Percentiles rank a stretch among this genome's conserved stretches.
phyloP scores from a whole-genome alignment of 1,140 invertebrate species.

The Brachionus sp. region DNA sequence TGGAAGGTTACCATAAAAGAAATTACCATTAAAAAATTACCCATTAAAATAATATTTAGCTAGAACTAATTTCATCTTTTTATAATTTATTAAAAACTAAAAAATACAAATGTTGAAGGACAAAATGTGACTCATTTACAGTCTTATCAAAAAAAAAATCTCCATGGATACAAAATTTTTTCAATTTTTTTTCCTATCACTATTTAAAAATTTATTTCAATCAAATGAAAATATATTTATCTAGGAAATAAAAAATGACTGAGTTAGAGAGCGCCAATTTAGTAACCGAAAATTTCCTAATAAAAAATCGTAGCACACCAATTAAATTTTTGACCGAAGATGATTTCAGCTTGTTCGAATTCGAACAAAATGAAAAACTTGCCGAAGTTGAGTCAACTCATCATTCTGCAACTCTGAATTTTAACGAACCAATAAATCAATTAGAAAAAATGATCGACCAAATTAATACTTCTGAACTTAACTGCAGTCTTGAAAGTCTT shows the following conservation, averaged over 20 bases:
- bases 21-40: too few species aligned
- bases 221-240: not conserved
- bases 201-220: not conserved
- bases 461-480: not conserved
- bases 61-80: too few species aligned
- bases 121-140: not conserved
- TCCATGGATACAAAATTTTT: conserved; percentile 3
- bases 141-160: not conserved
- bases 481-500: not conserved
- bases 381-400: not conserved
- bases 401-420: not conserved
- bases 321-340: conserved; percentile 1
- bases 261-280: not conserved
- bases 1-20: too few species aligned
- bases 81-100: too few species aligned
- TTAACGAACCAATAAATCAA: not conserved
- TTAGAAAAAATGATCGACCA: conserved; percentile 2
- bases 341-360: not conserved
- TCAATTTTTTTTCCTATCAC: not conserved
- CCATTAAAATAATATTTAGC: too few species aligned
- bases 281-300: not conserved
- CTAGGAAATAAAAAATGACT: not conserved
- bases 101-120: not conserved
- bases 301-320: not conserved
- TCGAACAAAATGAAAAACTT: not conserved